Conservation (phyloP, 2,888 invertebrate species). For the Microdon myrmicae region DNA sequence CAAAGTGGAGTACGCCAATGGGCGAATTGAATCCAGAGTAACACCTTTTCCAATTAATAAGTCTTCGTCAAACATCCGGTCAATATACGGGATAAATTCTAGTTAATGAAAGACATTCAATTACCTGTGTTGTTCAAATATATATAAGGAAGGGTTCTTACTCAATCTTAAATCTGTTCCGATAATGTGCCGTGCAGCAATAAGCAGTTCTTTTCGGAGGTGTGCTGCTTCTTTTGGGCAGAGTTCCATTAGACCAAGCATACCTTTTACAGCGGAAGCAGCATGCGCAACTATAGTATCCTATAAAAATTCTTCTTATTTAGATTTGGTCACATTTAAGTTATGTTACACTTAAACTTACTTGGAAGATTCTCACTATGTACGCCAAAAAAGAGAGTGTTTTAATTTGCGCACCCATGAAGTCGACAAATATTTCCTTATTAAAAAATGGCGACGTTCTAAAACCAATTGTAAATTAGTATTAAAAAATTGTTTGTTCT, state of each 20-base stretch:
- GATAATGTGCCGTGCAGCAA: slow-evolving; percentile 94
- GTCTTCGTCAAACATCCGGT: slow-evolving; percentile 93
- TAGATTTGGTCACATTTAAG: neutral
- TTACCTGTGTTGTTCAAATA: neutral
- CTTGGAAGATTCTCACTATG: slow-evolving; percentile 82
- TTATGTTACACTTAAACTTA: slow-evolving; percentile 34
- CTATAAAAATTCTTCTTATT: slow-evolving; percentile 67
- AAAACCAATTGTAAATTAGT: too few species aligned
- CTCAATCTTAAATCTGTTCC: slow-evolving; percentile 91
- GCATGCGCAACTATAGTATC: slow-evolving; percentile 84
- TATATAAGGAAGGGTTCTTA: too few species aligned
- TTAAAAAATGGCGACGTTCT: slow-evolving; percentile 87
- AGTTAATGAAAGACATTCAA: slow-evolving; percentile 38
- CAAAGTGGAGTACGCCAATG: slow-evolving; percentile 94
- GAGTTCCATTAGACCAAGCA: slow-evolving; percentile 86
- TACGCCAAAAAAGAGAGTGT: slow-evolving; percentile 96
- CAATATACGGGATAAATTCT: slow-evolving; percentile 96
- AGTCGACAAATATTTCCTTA: slow-evolving; percentile 98
- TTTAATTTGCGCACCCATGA: slow-evolving; percentile 98
- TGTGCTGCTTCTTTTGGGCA: slow-evolving; percentile 97
- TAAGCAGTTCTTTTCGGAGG: slow-evolving; percentile 90
- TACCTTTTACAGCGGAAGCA: slow-evolving; percentile 88
- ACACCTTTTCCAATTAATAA: slow-evolving; percentile 93
- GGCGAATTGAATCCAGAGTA: slow-evolving; percentile 94
- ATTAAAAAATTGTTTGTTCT: too few species aligned